Conservation (phyloP, 2,797 vertebrate species). For the Moxostoma hubbsi region DNA sequence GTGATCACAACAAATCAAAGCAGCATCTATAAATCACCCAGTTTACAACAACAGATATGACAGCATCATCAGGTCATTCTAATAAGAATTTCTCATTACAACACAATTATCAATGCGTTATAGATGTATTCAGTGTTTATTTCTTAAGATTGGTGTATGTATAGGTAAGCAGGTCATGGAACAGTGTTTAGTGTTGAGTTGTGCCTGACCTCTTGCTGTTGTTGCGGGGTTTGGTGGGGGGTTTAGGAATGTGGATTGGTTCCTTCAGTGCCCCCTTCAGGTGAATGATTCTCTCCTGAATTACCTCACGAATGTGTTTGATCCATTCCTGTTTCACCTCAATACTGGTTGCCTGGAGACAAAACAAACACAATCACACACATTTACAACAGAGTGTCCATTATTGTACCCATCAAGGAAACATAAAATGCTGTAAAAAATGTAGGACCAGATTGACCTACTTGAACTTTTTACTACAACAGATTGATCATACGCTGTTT, state of each 20-base stretch:
- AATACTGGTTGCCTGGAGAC: constrained; percentile 87
- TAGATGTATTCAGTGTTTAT: background rate
- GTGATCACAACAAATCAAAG: background rate
- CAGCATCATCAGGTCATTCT: too few species aligned
- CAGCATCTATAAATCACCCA: background rate
- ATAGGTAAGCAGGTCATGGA: background rate
- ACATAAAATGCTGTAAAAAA: background rate
- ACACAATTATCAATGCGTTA: background rate
- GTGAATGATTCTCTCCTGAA: constrained; percentile 98
- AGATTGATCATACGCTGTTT: too few species aligned
- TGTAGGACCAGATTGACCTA: background rate
- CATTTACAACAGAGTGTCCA: background rate
- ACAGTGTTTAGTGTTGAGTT: background rate
- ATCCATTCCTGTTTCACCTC: constrained; percentile 99
- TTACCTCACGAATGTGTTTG: constrained; percentile 96
- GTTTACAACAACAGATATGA: background rate
- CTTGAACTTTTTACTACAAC: too few species aligned
- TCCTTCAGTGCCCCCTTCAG: constrained; percentile 98
- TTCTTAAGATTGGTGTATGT: background rate
- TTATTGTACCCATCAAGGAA: background rate
- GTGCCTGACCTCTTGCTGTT: constrained; percentile 87
- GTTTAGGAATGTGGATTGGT: constrained; percentile 93
- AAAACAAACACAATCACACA: background rate
- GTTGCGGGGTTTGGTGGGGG: constrained; percentile 92
- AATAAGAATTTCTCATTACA: too few species aligned